These are phyloP conservation scores for Stenchaetothrips biformis DNA, from an alignment of 2,888 invertebrate genomes.

Conservation along the genomic window DNA sequence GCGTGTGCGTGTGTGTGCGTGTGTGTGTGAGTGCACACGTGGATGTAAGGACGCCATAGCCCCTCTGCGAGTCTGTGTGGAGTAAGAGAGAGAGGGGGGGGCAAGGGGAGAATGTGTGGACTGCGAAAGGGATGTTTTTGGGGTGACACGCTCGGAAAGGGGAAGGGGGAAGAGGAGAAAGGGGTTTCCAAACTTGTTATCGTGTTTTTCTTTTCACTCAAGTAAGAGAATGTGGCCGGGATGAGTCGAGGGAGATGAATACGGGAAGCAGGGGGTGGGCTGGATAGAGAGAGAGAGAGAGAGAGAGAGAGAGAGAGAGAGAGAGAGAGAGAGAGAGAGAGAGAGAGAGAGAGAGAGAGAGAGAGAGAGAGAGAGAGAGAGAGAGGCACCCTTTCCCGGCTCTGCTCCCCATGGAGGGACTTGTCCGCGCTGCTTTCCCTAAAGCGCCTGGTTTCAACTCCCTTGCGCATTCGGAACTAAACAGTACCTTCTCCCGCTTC, in stretches of 20 bases:
- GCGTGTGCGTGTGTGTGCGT: too few species aligned
- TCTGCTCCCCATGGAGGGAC: neutral
- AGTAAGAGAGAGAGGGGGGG: neutral
- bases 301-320: neutral
- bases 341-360: constrained; percentile 28
- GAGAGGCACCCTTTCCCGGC: constrained; percentile 15
- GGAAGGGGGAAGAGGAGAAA: neutral
- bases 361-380: constrained; percentile 31
- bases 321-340: constrained; percentile 29
- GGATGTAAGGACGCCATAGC: neutral
- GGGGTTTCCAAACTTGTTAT: neutral
- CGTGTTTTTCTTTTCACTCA: constrained; percentile 1
- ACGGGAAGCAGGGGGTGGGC: neutral
- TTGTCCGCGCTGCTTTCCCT: neutral
- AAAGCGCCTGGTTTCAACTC: neutral
- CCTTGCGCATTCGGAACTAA: too few species aligned
- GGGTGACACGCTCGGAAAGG: too few species aligned
- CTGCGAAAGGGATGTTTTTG: too few species aligned
- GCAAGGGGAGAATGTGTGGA: neutral
- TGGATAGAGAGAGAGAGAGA: neutral
- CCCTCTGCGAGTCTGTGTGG: neutral
- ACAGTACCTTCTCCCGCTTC: too few species aligned
- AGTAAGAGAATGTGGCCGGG: neutral
- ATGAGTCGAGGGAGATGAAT: neutral
- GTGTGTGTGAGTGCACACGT: neutral